A percentile compares a stretch with the other conserved stretches of the same genome.
Evolutionary conservation across 2,113 vertebrate species (phyloP).

Genomic region (Lanius ludovicianus): DNA sequence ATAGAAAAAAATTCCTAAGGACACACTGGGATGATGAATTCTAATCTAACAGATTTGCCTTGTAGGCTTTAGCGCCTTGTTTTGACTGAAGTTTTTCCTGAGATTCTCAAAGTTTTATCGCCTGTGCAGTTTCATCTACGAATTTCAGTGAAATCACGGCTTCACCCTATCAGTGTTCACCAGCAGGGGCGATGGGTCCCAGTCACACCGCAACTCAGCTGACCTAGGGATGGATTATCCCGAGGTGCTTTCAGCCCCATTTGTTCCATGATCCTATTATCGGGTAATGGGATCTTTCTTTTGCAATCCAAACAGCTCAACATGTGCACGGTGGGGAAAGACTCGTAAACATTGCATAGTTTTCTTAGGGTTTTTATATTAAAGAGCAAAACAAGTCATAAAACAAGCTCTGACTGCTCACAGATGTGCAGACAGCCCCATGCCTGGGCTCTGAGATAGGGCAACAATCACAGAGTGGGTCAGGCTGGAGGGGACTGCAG

Average conservation of each 20-base stretch:
- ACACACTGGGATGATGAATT: neutral
- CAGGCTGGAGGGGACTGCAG: neutral
- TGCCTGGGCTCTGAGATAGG: neutral
- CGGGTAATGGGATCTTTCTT: neutral
- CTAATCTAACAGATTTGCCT: neutral
- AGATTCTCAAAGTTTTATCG: neutral
- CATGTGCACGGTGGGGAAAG: accelerated
- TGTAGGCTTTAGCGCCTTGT: neutral
- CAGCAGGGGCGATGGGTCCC: accelerated
- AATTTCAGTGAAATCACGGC: neutral
- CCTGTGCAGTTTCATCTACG: accelerated
- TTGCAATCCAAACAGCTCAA: neutral
- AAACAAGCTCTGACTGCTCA: neutral
- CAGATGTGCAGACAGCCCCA: neutral
- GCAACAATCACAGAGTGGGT: neutral
- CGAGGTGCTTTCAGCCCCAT: neutral
- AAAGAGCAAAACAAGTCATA: neutral
- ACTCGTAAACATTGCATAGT: no score
- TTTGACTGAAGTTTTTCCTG: neutral
- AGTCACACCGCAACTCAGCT: neutral
- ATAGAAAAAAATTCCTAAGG: neutral
- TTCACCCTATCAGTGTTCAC: neutral
- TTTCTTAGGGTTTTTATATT: neutral
- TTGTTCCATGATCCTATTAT: neutral
- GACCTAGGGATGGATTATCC: neutral